Evolutionary conservation across 2,888 invertebrate genomes (phyloP).

Genomic region (Thumatha senex): DNA sequence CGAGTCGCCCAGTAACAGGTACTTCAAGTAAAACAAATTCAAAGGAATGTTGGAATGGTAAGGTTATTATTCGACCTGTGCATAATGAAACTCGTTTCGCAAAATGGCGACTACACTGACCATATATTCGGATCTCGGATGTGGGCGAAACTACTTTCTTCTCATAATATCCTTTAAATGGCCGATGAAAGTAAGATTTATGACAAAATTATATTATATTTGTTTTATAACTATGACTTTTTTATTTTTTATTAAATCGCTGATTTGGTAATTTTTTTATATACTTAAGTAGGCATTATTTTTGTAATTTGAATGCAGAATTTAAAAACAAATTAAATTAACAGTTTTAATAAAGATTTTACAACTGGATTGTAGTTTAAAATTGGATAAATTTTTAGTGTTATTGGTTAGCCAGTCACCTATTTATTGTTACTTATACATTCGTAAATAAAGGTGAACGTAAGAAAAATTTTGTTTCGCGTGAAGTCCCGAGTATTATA

Average conservation of each 20-base stretch:
- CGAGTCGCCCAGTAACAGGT: background rate
- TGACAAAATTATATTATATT: conserved; percentile 2
- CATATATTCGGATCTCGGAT: conserved; percentile 3
- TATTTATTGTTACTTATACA: no score
- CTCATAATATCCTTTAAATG: conserved; percentile 6
- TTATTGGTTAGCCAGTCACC: no score
- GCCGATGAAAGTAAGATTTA: conserved; percentile 11
- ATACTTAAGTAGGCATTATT: no score
- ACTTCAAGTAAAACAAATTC: background rate
- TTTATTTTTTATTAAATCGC: background rate
- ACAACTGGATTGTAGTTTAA: no score
- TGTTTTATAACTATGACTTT: background rate
- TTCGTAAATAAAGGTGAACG: no score
- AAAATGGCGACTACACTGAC: conserved; percentile 2
- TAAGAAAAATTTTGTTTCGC: no score
- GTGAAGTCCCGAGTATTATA: no score
- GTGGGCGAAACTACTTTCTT: conserved; percentile 14
- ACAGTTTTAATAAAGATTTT: no score
- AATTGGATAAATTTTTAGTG: no score
- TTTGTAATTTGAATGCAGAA: no score
- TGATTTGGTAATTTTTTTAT: background rate
- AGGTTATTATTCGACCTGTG: conserved; percentile 11
- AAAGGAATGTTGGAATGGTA: conserved; percentile 18
- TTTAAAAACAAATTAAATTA: no score
- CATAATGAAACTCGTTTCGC: conserved; percentile 7